phyloP scores from a whole-genome alignment of 2,888 invertebrate species.

The Drosophila subsilvestris region DNA sequence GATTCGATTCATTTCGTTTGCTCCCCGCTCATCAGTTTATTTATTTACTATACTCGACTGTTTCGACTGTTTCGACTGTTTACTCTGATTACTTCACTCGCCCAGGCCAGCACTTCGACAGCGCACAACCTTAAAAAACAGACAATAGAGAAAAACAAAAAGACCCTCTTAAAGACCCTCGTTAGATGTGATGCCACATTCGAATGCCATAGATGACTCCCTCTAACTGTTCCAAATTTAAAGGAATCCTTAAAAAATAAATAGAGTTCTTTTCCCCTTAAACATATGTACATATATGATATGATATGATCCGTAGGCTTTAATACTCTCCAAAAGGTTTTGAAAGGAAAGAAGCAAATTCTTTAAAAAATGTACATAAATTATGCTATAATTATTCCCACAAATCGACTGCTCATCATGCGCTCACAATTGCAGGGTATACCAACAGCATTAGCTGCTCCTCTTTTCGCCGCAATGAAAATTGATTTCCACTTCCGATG shows the following conservation, averaged over 20 bases:
- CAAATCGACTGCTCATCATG: not conserved
- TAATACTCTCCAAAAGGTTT: too few species aligned
- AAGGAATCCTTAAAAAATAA: too few species aligned
- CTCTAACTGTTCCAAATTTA: too few species aligned
- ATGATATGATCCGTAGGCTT: too few species aligned
- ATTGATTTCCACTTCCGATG: not conserved
- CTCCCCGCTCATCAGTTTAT: slow-evolving; percentile 61
- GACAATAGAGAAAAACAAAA: slow-evolving; percentile 9
- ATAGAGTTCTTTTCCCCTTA: too few species aligned
- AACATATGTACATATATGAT: too few species aligned
- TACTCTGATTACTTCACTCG: slow-evolving; percentile 75
- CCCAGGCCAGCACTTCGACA: slow-evolving; percentile 1
- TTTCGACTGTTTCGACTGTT: slow-evolving; percentile 30
- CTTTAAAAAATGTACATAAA: too few species aligned
- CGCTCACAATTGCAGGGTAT: not conserved
- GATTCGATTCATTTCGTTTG: slow-evolving; percentile 56
- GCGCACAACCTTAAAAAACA: slow-evolving; percentile 2
- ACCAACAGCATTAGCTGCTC: not conserved
- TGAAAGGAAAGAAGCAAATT: too few species aligned
- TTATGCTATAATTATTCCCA: too few species aligned
- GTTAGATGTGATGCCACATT: too few species aligned
- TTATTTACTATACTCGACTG: slow-evolving; percentile 58
- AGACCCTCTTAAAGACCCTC: not conserved
- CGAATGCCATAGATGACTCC: too few species aligned
- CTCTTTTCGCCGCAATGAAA: not conserved